Percentiles rank a stretch among this genome's conserved stretches.
Evolutionary conservation across 2,797 vertebrate genomes (phyloP).

Genomic region (Cheirogaleus major): DNA sequence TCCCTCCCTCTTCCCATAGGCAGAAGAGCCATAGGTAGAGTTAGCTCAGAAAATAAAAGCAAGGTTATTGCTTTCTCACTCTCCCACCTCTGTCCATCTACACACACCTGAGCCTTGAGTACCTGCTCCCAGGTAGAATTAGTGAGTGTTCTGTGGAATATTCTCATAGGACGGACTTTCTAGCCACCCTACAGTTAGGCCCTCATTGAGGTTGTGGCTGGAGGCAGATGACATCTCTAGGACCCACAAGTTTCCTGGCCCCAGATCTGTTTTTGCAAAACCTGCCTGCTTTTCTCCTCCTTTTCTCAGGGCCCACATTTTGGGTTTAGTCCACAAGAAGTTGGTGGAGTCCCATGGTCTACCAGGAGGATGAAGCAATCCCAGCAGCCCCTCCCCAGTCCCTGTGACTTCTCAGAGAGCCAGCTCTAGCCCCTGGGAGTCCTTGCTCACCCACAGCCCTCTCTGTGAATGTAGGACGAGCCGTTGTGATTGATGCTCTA

Average conservation of each 20-base stretch:
- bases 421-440: not conserved
- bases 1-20: not conserved
- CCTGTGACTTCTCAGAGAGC: constrained; percentile 3
- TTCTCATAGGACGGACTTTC: not conserved
- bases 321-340: not conserved
- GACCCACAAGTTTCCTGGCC: not conserved
- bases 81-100: not conserved
- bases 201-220: not conserved
- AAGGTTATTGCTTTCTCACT: not conserved
- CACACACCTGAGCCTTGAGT: not conserved
- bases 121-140: not conserved
- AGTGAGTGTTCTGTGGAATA: not conserved
- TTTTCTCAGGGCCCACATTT: not conserved
- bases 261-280: not conserved
- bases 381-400: not conserved
- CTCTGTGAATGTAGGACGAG: not conserved
- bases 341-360: not conserved
- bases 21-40: not conserved
- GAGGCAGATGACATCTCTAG: not conserved
- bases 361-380: not conserved
- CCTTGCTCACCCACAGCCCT: not conserved
- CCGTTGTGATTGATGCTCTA: not conserved
- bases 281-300: not conserved
- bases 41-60: not conserved
- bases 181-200: not conserved